These are phyloP conservation scores for Bugula neritina DNA, from an alignment of 2,888 invertebrate genomes.

Conservation along the genomic window DNA sequence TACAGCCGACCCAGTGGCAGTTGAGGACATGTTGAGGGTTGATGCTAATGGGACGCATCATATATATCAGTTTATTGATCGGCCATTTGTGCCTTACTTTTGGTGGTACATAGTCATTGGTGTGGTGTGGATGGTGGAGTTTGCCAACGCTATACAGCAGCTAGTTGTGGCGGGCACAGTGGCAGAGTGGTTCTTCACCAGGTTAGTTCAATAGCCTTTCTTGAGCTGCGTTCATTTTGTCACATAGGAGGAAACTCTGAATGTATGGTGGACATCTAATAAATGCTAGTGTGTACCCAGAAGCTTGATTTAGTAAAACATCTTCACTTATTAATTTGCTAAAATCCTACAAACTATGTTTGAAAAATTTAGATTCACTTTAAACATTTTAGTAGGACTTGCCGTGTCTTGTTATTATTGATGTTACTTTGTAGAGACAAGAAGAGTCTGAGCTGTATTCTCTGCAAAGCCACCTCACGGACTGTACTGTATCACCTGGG, in stretches of 20 bases:
- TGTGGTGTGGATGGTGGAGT: conserved; percentile 86
- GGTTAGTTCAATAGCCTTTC: conserved; percentile 58
- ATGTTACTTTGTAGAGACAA: conserved; percentile 47
- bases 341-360: too few species aligned
- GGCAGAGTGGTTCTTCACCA: conserved; percentile 84
- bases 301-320: too few species aligned
- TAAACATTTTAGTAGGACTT: too few species aligned
- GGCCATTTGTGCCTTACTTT: conserved; percentile 62
- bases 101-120: conserved; percentile 89
- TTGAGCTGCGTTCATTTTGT: too few species aligned
- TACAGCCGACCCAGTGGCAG: not conserved
- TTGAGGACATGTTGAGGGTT: not conserved
- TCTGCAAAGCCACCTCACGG: conserved; percentile 40
- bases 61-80: conserved; percentile 41
- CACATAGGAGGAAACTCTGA: too few species aligned
- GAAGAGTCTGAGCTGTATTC: conserved; percentile 37
- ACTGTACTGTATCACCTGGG: conserved; percentile 52
- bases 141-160: conserved; percentile 87
- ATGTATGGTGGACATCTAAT: too few species aligned
- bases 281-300: too few species aligned
- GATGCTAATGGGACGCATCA: not conserved
- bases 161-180: conserved; percentile 89
- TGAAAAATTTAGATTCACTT: too few species aligned
- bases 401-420: too few species aligned
- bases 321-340: too few species aligned